Conservation (phyloP, 2,888 invertebrate genomes). For the Drymonia ruficornis region DNA sequence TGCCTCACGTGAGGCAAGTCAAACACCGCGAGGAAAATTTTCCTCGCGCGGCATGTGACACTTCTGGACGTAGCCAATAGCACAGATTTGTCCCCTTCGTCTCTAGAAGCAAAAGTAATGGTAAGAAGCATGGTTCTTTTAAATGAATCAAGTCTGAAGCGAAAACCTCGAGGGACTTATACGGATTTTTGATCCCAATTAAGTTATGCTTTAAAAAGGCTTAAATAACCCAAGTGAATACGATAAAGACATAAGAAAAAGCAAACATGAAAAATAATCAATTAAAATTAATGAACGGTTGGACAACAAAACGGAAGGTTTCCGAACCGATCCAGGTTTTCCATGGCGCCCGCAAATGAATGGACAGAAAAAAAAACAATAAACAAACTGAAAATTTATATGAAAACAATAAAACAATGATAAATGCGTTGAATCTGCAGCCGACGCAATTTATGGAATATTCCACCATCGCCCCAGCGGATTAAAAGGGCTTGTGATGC, state of each 20-base stretch:
- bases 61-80: too few relatives aligned
- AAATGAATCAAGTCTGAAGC: too few relatives aligned
- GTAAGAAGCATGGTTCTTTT: too few relatives aligned
- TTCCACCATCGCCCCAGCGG: constrained; percentile 35
- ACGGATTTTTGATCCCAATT: too few relatives aligned
- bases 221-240: too few relatives aligned
- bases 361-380: constrained; percentile 26
- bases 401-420: constrained; percentile 60
- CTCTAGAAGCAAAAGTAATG: too few relatives aligned
- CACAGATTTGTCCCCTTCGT: too few relatives aligned
- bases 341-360: constrained; percentile 30
- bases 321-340: constrained; percentile 12
- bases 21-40: too few relatives aligned
- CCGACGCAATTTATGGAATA: constrained; percentile 56
- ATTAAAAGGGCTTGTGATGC: constrained; percentile 37
- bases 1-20: too few relatives aligned
- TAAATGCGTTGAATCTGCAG: constrained; percentile 47
- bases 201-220: too few relatives aligned
- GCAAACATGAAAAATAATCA: constrained; percentile 11
- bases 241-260: background rate
- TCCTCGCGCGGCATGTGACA: too few relatives aligned
- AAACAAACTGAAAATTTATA: constrained; percentile 46
- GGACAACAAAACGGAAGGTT: constrained; percentile 23
- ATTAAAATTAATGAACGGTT: constrained; percentile 35
- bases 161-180: too few relatives aligned